phyloP scores from a whole-genome alignment of 2,888 invertebrate species.

The Drosophila mettleri region DNA sequence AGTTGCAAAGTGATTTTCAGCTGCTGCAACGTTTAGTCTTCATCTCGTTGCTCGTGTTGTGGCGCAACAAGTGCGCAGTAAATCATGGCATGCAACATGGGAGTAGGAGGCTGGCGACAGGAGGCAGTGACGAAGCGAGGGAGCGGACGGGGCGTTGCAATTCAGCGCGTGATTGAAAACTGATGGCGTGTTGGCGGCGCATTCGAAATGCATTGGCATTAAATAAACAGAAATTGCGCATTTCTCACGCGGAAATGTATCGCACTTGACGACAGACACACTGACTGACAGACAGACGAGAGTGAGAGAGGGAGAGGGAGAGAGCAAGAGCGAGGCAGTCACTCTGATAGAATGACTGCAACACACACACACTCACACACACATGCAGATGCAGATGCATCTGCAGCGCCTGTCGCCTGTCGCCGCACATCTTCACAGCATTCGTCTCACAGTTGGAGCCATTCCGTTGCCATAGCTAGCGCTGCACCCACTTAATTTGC shows the following conservation, averaged over 20 bases:
- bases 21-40: constrained; percentile 35
- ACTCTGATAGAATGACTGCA: constrained; percentile 35
- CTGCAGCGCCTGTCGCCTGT: constrained; percentile 48
- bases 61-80: constrained; percentile 78
- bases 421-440: constrained; percentile 30
- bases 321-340: constrained; percentile 16
- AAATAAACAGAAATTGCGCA: constrained; percentile 80
- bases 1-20: constrained; percentile 79
- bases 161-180: constrained; percentile 78
- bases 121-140: neutral
- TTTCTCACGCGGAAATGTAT: constrained; percentile 73
- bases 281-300: constrained; percentile 12
- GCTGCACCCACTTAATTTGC: constrained; percentile 79
- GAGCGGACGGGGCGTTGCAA: constrained; percentile 43
- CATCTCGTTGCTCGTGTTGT: constrained; percentile 22
- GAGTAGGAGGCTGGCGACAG: constrained; percentile 1
- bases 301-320: neutral
- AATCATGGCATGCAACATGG: constrained; percentile 49
- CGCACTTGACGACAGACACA: constrained; percentile 42
- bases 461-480: constrained; percentile 38
- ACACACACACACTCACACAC: constrained; percentile 8
- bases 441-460: constrained; percentile 35
- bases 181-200: constrained; percentile 73
- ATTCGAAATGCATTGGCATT: constrained; percentile 80
- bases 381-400: constrained; percentile 31